Conservation (phyloP, 2,888 invertebrate species). For the Matsumyia berberina region DNA sequence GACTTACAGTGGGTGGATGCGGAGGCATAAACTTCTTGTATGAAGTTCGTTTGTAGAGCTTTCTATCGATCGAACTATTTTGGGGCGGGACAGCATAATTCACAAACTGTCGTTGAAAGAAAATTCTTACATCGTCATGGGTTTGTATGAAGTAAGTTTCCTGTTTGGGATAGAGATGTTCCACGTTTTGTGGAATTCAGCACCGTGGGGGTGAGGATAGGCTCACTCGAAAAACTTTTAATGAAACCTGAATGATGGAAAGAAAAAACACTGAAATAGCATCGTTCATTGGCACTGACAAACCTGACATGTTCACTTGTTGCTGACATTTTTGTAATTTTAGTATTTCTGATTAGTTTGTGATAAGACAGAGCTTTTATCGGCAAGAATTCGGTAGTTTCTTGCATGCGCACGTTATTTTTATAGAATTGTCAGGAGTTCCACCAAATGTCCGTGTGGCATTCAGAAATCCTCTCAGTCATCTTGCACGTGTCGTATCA, state of each 20-base stretch:
- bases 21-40: not conserved
- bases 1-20: not conserved
- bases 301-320: too few relatives aligned
- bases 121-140: constrained; percentile 12
- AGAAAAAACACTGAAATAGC: not conserved
- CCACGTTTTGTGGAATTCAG: not conserved
- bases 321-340: too few relatives aligned
- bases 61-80: constrained; percentile 25
- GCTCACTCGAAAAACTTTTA: not conserved
- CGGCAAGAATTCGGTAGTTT: too few relatives aligned
- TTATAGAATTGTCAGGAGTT: too few relatives aligned
- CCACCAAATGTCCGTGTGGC: too few relatives aligned
- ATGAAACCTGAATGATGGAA: not conserved
- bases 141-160: not conserved
- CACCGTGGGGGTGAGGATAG: not conserved
- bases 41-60: constrained; percentile 1
- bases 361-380: too few relatives aligned
- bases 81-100: not conserved
- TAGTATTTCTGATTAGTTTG: too few relatives aligned
- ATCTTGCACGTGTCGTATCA: too few relatives aligned
- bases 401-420: too few relatives aligned
- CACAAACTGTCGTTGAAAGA: constrained; percentile 23
- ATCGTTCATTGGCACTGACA: too few relatives aligned
- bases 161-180: not conserved
- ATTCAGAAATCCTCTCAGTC: too few relatives aligned